These are phyloP conservation scores for Aix galericulata DNA, from an alignment of 2,113 vertebrate genomes.

Conservation along the genomic window DNA sequence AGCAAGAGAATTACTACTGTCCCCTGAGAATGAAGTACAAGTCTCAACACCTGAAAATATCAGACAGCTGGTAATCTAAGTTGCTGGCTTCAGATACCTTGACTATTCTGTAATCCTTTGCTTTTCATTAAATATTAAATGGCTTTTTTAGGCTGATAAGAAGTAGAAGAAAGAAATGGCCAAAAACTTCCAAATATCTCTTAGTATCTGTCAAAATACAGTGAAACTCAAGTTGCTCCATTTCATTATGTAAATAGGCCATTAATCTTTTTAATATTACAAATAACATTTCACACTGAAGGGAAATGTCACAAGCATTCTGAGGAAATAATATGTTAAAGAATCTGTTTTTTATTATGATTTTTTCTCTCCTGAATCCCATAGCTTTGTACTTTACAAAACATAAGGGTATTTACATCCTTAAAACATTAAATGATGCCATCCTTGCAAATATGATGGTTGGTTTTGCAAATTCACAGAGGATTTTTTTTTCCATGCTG, in stretches of 20 bases:
- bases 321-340: background rate
- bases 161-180: background rate
- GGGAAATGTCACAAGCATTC: background rate
- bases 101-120: background rate
- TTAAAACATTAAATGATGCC: background rate
- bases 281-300: background rate
- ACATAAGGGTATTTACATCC: background rate
- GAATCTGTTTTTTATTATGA: background rate
- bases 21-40: background rate
- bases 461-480: background rate
- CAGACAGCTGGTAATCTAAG: background rate
- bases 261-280: background rate
- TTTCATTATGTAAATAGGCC: background rate
- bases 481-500: background rate
- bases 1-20: background rate
- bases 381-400: background rate
- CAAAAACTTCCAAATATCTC: background rate
- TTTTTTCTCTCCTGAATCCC: background rate
- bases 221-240: background rate
- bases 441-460: background rate
- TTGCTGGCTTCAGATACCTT: background rate
- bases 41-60: background rate
- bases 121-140: background rate
- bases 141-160: background rate
- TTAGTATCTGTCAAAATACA: background rate